A percentile compares a stretch with the other conserved stretches of the same genome.
Evolutionary conservation across 2,888 invertebrate species (phyloP).

Genomic region (Dilophus febrilis): DNA sequence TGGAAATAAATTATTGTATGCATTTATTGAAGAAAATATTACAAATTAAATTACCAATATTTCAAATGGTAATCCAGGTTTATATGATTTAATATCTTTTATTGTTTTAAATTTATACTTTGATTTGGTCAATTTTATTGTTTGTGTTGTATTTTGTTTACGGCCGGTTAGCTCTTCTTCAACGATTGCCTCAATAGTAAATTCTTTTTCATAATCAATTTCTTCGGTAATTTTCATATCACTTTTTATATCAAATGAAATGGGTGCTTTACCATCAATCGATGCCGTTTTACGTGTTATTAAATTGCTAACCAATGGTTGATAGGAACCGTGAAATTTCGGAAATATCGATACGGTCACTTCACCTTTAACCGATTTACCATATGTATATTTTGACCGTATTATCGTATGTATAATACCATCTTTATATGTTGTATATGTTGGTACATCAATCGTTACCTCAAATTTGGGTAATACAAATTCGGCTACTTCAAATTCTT

Average conservation of each 20-base stretch:
- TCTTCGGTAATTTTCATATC: slow-evolving; percentile 59
- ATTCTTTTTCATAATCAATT: slow-evolving; percentile 53
- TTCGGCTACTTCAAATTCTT: slow-evolving; percentile 56
- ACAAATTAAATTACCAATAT: slow-evolving; percentile 45
- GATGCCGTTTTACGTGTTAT: slow-evolving; percentile 54
- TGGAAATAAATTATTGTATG: neutral
- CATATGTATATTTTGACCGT: slow-evolving; percentile 70
- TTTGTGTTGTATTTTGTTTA: slow-evolving; percentile 58
- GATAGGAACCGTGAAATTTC: slow-evolving; percentile 58
- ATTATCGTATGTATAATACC: slow-evolving; percentile 62
- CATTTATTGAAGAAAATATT: neutral
- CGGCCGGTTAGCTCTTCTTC: slow-evolving; percentile 83
- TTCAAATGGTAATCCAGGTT: slow-evolving; percentile 70
- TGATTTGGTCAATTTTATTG: slow-evolving; percentile 59
- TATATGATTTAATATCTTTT: slow-evolving; percentile 71
- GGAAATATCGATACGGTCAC: slow-evolving; percentile 72
- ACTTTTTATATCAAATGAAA: slow-evolving; percentile 59
- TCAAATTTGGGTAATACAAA: slow-evolving; percentile 90
- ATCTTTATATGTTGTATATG: slow-evolving; percentile 66
- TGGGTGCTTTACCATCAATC: slow-evolving; percentile 44
- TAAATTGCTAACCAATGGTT: slow-evolving; percentile 56
- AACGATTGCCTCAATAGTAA: slow-evolving; percentile 73
- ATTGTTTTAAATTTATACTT: slow-evolving; percentile 60
- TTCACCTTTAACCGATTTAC: slow-evolving; percentile 72
- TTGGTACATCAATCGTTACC: slow-evolving; percentile 64